phyloP scores from a whole-genome alignment of 2,113 vertebrate species.

The Chaetodon auriga region DNA sequence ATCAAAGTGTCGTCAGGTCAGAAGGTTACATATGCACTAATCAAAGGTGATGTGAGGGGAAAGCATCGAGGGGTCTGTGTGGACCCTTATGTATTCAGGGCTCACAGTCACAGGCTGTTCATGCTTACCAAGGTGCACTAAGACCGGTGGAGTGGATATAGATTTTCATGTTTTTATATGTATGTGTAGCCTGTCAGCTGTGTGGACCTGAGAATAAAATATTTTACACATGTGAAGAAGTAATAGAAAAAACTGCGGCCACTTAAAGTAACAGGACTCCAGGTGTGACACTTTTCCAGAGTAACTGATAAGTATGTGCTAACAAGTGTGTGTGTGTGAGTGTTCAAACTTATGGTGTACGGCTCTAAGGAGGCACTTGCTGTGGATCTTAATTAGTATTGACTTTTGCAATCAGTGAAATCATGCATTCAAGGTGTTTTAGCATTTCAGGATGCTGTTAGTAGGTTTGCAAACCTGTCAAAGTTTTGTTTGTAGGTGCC shows the following conservation, averaged over 20 bases:
- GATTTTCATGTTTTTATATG: conserved; percentile 44
- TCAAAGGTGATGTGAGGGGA: conserved; percentile 58
- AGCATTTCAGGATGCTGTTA: background rate
- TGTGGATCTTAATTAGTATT: background rate
- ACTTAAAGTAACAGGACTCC: conserved; percentile 8
- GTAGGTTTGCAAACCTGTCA: background rate
- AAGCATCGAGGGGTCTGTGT: conserved; percentile 12
- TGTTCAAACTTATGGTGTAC: background rate
- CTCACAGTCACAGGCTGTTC: conserved; percentile 5
- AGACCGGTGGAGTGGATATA: conserved; percentile 12
- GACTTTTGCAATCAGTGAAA: background rate
- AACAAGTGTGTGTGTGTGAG: background rate
- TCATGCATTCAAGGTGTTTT: background rate
- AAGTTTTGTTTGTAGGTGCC: background rate
- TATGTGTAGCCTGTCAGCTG: conserved; percentile 13
- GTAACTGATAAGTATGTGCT: conserved; percentile 8
- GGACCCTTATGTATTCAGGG: conserved; percentile 34
- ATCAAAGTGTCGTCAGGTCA: conserved; percentile 72
- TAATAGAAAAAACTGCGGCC: conserved; percentile 12
- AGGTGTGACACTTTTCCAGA: background rate
- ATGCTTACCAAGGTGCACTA: background rate
- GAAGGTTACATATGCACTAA: conserved; percentile 61
- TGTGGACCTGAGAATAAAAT: conserved; percentile 9
- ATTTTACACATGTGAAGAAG: conserved; percentile 26
- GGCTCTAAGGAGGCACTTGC: background rate